Evolutionary conservation across 1,140 invertebrate genomes (phyloP), one percentile per base, ranked within the genome.

Genomic region (Berghia stephanieae): DNA sequence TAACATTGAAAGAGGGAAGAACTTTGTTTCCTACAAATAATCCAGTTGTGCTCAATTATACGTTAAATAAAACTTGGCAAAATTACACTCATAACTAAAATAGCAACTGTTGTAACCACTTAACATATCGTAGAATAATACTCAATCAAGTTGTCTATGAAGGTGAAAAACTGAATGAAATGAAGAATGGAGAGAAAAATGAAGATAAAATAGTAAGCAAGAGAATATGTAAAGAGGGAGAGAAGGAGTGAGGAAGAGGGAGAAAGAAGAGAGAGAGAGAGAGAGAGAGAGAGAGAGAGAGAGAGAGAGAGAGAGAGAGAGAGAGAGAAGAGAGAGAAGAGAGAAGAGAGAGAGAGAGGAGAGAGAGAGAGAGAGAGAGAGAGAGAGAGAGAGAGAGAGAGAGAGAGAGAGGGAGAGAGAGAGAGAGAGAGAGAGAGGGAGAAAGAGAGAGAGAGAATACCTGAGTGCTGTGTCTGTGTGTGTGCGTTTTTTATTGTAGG

Each of bases 381-480:
- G 38, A 43, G 40, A 13, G 24, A 71, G 69, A 43, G 40, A 63
- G 57, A 63, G 55, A 63, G 55, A 27, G 8, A 43, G 38, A 43
- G 52, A 27, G 34, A 60, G 27, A 27, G 55, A 40, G 74, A 38
- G 57, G 44, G 42, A 66, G 6, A 67, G 60, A 44, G 24, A 67
- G 57, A 43, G 42, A 40, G 60, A 67, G 40, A 31, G n/a, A 44
- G 60, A 27, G 27, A 63, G 52, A 40, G 60, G 21, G 55, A 31
- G 55, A 71, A 43, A 71, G 24, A 43, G 69, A 71, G 40, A 43
- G 16, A 43, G 69, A 43, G 69, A 46, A n/a, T 16, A 63, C 46
- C 46, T 49, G 13, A 49, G 46, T 49, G n/a, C 46, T n/a, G n/a
- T 49, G n/a, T n/a, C 46, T 49, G 13, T 13, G 13, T 49, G 13